These are phyloP conservation scores for Dromas ardeola DNA, from an alignment of 2,113 vertebrate species.

Conservation along the genomic window DNA sequence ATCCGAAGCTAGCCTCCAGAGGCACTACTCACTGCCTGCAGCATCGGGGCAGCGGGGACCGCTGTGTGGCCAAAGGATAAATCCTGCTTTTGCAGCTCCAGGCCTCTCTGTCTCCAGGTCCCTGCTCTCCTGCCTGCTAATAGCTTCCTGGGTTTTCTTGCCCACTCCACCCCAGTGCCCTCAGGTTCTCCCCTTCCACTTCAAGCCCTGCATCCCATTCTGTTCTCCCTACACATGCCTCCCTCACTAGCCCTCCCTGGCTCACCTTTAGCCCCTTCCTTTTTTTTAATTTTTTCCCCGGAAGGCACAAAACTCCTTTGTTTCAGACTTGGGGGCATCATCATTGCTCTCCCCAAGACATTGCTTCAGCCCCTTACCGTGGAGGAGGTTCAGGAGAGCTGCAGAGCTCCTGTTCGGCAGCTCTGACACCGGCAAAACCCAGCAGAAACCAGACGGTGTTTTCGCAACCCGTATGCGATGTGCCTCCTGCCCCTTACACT, in stretches of 20 bases:
- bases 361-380: not conserved
- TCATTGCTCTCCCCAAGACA: not conserved
- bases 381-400: not conserved
- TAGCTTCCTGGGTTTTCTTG: not conserved
- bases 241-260: not conserved
- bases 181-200: not conserved
- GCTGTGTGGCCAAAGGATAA: not conserved
- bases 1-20: rapidly evolving
- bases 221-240: not conserved
- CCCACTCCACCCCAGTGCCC: not conserved
- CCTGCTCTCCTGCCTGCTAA: not conserved
- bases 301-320: not conserved
- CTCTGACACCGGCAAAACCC: not conserved
- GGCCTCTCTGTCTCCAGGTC: not conserved
- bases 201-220: not conserved
- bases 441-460: not conserved
- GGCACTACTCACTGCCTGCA: not conserved
- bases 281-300: not conserved
- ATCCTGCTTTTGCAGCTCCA: not conserved
- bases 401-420: not conserved
- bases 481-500: not conserved
- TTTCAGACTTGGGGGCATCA: not conserved
- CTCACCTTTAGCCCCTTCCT: not conserved
- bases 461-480: rapidly evolving
- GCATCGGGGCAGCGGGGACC: not conserved